Percentiles rank a stretch among this genome's conserved stretches.
Evolutionary conservation across 2,113 vertebrate species (phyloP).

Genomic region (Muntiacus reevesi): DNA sequence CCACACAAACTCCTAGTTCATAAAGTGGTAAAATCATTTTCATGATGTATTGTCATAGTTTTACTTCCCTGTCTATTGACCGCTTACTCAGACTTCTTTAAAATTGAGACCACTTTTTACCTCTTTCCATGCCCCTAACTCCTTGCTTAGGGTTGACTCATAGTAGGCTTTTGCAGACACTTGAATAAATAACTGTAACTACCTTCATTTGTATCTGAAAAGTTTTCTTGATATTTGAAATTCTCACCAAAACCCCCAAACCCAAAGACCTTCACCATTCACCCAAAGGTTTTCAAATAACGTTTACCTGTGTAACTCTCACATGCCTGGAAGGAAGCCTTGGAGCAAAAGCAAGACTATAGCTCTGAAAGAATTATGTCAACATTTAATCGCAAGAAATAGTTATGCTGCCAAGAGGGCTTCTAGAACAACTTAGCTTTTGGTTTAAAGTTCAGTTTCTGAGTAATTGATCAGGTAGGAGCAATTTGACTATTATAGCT

Average conservation of each 20-base stretch:
- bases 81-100: background rate
- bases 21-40: background rate
- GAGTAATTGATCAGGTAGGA: constrained; percentile 38
- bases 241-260: background rate
- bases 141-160: background rate
- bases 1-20: background rate
- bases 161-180: background rate
- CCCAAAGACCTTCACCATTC: background rate
- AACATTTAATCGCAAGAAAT: constrained; percentile 53
- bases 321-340: constrained; percentile 40
- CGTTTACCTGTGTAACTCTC: background rate
- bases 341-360: background rate
- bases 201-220: background rate
- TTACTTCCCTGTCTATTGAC: background rate
- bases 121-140: background rate
- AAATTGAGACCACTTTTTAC: background rate
- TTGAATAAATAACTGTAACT: background rate
- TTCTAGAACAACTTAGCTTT: constrained; percentile 40
- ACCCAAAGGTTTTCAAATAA: constrained; percentile 26
- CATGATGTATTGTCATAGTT: background rate
- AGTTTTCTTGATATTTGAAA: background rate
- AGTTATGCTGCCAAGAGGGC: constrained; percentile 19
- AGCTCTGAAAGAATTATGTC: constrained; percentile 50
- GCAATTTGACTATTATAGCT: background rate
- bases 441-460: constrained; percentile 47